Evolutionary conservation across 2,113 vertebrate genomes (phyloP).

Genomic region (Hepsetus odoe): DNA sequence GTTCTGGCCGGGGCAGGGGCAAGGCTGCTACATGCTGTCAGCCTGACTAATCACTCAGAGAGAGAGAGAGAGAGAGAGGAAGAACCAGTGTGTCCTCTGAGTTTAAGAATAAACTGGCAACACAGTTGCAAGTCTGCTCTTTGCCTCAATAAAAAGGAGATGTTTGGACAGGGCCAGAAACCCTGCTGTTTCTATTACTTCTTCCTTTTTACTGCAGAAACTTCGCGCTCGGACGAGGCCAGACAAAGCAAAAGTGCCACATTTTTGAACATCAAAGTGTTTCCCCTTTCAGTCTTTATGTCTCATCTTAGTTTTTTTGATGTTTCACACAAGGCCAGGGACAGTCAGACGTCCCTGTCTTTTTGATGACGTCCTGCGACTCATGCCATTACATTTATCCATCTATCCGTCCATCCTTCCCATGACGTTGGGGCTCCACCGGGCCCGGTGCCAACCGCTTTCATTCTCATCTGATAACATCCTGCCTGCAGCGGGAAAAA

Average conservation of each 20-base stretch:
- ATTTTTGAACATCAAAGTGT: too few relatives aligned
- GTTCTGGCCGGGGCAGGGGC: slow-evolving; percentile 73
- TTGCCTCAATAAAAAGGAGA: slow-evolving; percentile 33
- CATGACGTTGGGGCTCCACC: slow-evolving; percentile 54
- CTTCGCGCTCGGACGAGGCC: not conserved
- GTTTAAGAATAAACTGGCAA: slow-evolving; percentile 10
- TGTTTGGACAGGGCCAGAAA: not conserved
- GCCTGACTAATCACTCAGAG: slow-evolving; percentile 39
- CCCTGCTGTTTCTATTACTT: not conserved
- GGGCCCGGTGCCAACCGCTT: slow-evolving; percentile 64
- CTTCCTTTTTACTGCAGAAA: not conserved
- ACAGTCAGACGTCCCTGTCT: not conserved
- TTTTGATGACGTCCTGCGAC: not conserved
- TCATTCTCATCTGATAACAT: slow-evolving; percentile 75
- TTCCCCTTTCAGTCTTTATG: not conserved
- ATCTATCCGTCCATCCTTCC: slow-evolving; percentile 27
- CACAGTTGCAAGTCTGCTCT: slow-evolving; percentile 29
- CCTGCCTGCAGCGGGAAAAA: slow-evolving; percentile 68
- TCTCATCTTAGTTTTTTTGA: not conserved
- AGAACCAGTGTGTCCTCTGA: slow-evolving; percentile 9
- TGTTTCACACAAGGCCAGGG: not conserved
- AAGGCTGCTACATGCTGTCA: slow-evolving; percentile 48
- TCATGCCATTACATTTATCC: not conserved
- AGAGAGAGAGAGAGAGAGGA: not conserved
- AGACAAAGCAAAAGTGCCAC: too few relatives aligned